phyloP scores from a whole-genome alignment of 2,888 invertebrate species.

The Orthosia gracilis region DNA sequence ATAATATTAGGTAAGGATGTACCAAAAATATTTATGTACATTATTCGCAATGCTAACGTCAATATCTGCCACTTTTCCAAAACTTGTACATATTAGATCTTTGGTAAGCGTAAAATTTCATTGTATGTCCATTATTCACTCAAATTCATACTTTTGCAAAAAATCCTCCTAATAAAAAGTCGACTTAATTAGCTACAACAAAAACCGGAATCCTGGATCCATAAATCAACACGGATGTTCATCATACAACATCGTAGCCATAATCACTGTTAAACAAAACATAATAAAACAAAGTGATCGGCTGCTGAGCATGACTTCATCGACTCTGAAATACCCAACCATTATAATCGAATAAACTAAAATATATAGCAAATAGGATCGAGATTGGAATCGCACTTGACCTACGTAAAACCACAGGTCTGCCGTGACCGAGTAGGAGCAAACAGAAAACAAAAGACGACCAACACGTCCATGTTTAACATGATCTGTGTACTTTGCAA shows the following conservation, averaged over 20 bases:
- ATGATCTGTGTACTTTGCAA: constrained; percentile 83
- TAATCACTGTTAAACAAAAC: constrained; percentile 23
- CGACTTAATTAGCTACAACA: constrained; percentile 16
- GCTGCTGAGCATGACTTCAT: constrained; percentile 54
- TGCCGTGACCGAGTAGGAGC: constrained; percentile 86
- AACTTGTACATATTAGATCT: background rate
- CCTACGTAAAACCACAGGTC: constrained; percentile 87
- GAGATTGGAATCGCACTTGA: constrained; percentile 81
- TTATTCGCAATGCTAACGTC: background rate
- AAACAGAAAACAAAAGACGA: constrained; percentile 80
- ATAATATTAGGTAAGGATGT: too few relatives aligned
- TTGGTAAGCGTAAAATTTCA: too few relatives aligned
- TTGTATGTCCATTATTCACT: background rate
- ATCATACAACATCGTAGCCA: constrained; percentile 22
- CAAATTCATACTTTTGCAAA: too few relatives aligned
- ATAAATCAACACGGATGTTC: constrained; percentile 50
- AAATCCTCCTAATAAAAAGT: constrained; percentile 4
- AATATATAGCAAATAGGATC: constrained; percentile 74
- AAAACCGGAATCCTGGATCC: constrained; percentile 37
- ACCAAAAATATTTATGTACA: too few relatives aligned
- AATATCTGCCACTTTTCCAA: background rate
- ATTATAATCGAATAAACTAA: constrained; percentile 62
- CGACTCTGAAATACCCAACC: constrained; percentile 64
- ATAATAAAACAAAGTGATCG: constrained; percentile 48
- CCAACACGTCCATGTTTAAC: constrained; percentile 75